Evolutionary conservation across 2,888 invertebrate genomes (phyloP).

Genomic region (Argyresthia goedartella): DNA sequence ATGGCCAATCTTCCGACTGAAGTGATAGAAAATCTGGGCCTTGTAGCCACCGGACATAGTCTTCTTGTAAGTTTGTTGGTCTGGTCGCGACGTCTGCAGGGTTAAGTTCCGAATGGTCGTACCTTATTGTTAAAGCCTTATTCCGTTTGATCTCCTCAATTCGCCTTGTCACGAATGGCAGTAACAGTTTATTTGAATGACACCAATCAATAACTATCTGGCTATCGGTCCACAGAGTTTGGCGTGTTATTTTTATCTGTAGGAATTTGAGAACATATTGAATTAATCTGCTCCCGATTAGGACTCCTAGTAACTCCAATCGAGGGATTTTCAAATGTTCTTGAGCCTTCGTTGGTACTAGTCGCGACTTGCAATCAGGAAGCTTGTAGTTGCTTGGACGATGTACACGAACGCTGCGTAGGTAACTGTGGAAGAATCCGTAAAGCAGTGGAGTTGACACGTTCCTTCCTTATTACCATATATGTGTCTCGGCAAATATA

Average conservation of each 20-base stretch:
- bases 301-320: slow-evolving; percentile 4
- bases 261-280: not conserved
- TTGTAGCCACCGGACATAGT: not conserved
- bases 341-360: not conserved
- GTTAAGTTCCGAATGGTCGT: not conserved
- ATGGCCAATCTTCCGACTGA: not conserved
- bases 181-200: not conserved
- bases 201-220: not conserved
- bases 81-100: not conserved
- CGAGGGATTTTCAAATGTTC: slow-evolving; percentile 1
- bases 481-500: too few relatives aligned
- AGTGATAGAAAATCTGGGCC: not conserved
- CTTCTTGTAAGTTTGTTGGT: not conserved
- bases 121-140: not conserved
- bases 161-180: not conserved
- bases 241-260: not conserved
- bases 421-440: slow-evolving; percentile 7
- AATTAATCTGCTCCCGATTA: slow-evolving; percentile 4
- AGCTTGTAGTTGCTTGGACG: not conserved
- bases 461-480: too few relatives aligned
- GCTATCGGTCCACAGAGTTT: slow-evolving; percentile 4
- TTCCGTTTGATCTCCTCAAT: not conserved
- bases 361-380: slow-evolving; percentile 2
- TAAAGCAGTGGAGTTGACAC: slow-evolving; percentile 9
- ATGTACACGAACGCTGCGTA: slow-evolving; percentile 9